These are phyloP conservation scores for Taenioides sp. DNA, from an alignment of 2,797 vertebrate species.

Conservation along the genomic window DNA sequence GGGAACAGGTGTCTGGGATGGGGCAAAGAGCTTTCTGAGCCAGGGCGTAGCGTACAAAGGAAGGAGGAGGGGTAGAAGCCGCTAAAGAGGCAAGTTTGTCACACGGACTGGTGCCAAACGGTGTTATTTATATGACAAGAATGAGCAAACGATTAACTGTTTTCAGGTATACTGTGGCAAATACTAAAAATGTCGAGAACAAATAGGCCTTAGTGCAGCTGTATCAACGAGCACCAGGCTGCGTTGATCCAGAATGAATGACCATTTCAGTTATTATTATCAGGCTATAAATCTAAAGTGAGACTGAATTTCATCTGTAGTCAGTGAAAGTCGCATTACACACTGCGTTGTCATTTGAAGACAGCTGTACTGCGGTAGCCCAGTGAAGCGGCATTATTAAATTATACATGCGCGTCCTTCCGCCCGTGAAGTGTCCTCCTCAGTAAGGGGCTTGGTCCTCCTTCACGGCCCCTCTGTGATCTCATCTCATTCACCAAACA, in stretches of 20 bases:
- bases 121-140: background rate
- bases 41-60: constrained; percentile 75
- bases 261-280: constrained; percentile 9
- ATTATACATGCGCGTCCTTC: constrained; percentile 71
- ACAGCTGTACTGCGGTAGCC: constrained; percentile 21
- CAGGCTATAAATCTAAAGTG: background rate
- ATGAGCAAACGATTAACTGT: background rate
- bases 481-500: constrained; percentile 14
- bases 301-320: constrained; percentile 7
- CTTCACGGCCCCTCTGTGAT: background rate
- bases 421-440: constrained; percentile 58
- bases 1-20: constrained; percentile 62
- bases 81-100: constrained; percentile 30
- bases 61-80: constrained; percentile 42
- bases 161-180: background rate
- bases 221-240: constrained; percentile 46
- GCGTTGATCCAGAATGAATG: constrained; percentile 31
- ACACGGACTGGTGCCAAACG: constrained; percentile 9
- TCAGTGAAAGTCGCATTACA: background rate
- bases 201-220: constrained; percentile 40
- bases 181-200: constrained; percentile 3
- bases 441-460: constrained; percentile 19
- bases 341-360: constrained; percentile 16
- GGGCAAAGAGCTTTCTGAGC: constrained; percentile 33
- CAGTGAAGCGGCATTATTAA: constrained; percentile 57